Evolutionary conservation across 1,140 invertebrate genomes (phyloP), one percentile per base, ranked within the genome.

Genomic region (Solen grandis): DNA sequence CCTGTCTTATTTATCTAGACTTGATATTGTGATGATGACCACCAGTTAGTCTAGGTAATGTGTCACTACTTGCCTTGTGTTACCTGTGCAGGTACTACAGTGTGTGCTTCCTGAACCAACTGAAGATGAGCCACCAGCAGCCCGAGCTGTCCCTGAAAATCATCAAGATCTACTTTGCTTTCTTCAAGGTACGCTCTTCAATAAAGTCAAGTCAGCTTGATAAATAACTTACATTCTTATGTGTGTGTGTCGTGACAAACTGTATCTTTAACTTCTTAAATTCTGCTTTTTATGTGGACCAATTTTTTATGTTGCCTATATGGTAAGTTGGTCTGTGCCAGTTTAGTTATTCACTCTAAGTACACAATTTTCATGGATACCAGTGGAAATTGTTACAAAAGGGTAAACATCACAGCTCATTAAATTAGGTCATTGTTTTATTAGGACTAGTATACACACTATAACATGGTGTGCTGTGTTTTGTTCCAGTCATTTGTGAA

Each of bases 141-240:
- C 93, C 93, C 2, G 94, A 95, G 65, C 93, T 99, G 22, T 97
- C 98, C 0, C 94, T 94, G 78, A 95, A 94, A 84, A 92, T 99
- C 19, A 96, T 99, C 14, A 93, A 95, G 69, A 95, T 99, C n/a
- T 99, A 99, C 91, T 98, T 99, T 89, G 95, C 96, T 0, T 97
- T 99, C 88, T 99, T 99, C 92, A 99, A 98, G 93, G 96, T 97
- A 60, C 95, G 78, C 25, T 33, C 5, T 27, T 33, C 57, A 31
- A 52, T 38, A 2, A 0, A 16, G 16, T 65, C 22, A 60, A 27
- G 27, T 5, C 3, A 5, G 4, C 4, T 60, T 19, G 13, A 13
- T 55, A 5, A 55, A 55, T 27, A 5, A 55, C 5, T 22, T 55
- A 27, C n/a, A 55, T 19, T 50, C 46, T 13, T 50, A 50, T 50